phyloP scores from a whole-genome alignment of 2,797 vertebrate genomes.

The Hafferia zeledoni region DNA sequence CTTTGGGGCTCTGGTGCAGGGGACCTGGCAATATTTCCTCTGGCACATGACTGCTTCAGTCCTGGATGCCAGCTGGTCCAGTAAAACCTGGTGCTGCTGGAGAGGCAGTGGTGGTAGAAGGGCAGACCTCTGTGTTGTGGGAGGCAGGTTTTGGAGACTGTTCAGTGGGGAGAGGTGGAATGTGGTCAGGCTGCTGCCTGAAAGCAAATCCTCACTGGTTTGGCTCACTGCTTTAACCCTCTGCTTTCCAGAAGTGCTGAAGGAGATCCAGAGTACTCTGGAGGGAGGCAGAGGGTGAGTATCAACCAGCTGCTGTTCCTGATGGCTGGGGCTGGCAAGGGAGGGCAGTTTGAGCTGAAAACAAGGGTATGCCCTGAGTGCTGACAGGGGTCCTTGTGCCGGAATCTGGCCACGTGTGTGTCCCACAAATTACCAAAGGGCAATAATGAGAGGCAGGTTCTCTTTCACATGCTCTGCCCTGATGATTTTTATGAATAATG shows the following conservation, averaged over 20 bases:
- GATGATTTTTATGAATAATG: slow-evolving; percentile 32
- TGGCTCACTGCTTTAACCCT: slow-evolving; percentile 49
- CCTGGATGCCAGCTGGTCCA: background rate
- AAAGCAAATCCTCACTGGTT: background rate
- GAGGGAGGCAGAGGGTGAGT: slow-evolving; percentile 91
- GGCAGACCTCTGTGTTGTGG: background rate
- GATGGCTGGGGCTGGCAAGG: background rate
- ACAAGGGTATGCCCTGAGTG: background rate
- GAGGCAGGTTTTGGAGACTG: background rate
- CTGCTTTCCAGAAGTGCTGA: slow-evolving; percentile 86
- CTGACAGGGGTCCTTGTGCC: background rate
- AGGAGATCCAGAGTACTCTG: slow-evolving; percentile 95
- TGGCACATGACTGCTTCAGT: background rate
- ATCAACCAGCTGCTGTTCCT: background rate
- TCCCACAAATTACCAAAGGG: background rate
- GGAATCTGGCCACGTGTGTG: background rate
- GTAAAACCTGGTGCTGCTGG: background rate
- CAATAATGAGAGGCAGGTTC: slow-evolving; percentile 11
- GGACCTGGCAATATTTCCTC: background rate
- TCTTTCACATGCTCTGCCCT: slow-evolving; percentile 26
- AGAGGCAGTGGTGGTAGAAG: background rate
- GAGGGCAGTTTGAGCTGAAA: background rate
- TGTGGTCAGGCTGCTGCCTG: background rate
- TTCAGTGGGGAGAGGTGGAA: background rate
- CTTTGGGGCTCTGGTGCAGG: background rate